These are phyloP conservation scores for Pionites leucogaster DNA, from an alignment of 2,113 vertebrate species.

Conservation along the genomic window DNA sequence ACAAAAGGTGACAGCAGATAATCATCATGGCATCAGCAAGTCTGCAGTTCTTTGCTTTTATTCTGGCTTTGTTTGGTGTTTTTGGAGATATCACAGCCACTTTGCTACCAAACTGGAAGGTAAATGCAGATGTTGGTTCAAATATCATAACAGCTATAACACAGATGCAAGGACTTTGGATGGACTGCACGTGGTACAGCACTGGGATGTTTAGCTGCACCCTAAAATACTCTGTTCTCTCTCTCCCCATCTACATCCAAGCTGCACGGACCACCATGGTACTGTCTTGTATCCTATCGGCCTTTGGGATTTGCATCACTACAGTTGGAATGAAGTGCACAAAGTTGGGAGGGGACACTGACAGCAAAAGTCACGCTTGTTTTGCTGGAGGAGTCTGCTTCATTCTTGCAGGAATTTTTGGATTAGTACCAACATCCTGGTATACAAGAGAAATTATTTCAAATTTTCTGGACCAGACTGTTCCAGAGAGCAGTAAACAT, in stretches of 20 bases:
- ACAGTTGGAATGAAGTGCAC: conserved; percentile 92
- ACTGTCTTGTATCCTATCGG: conserved; percentile 88
- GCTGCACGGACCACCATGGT: conserved; percentile 92
- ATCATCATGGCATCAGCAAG: conserved; percentile 85
- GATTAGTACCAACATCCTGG: conserved; percentile 90
- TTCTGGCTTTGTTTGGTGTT: conserved; percentile 84
- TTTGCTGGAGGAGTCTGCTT: conserved; percentile 89
- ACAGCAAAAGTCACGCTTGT: conserved; percentile 84
- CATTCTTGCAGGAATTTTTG: conserved; percentile 82
- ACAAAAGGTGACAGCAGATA: conserved; percentile 56
- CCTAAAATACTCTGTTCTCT: conserved; percentile 86
- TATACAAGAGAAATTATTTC: conserved; percentile 91
- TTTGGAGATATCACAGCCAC: conserved; percentile 89
- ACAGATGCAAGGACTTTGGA: conserved; percentile 96
- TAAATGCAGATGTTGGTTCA: conserved; percentile 86
- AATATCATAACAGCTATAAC: conserved; percentile 90
- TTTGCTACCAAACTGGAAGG: conserved; percentile 93
- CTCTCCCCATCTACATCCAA: conserved; percentile 89
- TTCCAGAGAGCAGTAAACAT: conserved; percentile 90
- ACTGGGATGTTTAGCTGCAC: conserved; percentile 96
- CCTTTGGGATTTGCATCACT: conserved; percentile 86
- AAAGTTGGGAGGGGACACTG: conserved; percentile 82
- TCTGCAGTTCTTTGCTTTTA: conserved; percentile 92
- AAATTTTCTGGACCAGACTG: conserved; percentile 85
- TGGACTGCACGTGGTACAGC: conserved; percentile 98